Conservation (phyloP, 2,797 vertebrate genomes). For the Darevskia nairensis region DNA sequence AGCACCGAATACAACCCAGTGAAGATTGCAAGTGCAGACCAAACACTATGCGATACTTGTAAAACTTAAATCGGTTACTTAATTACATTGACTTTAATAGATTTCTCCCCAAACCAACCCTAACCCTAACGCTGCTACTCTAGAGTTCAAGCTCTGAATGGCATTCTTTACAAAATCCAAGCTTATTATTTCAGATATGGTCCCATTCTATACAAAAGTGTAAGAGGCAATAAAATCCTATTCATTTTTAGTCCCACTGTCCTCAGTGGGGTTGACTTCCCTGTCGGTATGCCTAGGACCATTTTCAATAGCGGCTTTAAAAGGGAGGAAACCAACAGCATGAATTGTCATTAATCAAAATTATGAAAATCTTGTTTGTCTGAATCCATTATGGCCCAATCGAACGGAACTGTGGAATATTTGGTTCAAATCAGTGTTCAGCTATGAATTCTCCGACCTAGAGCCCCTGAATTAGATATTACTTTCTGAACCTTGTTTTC, state of each 20-base stretch:
- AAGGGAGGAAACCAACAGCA: not conserved
- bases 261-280: too few relatives aligned
- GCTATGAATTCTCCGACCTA: not conserved
- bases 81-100: constrained; percentile 30
- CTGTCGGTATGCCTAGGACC: not conserved
- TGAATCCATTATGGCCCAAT: not conserved
- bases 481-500: not conserved
- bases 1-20: too few relatives aligned
- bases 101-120: not conserved
- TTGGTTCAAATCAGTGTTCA: not conserved
- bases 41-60: not conserved
- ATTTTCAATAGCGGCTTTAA: constrained; percentile 26
- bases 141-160: not conserved
- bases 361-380: not conserved
- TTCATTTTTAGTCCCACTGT: too few relatives aligned
- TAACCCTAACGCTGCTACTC: not conserved
- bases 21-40: too few relatives aligned
- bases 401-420: too few relatives aligned
- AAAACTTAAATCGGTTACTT: not conserved
- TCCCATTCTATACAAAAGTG: not conserved
- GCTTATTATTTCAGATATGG: constrained; percentile 1
- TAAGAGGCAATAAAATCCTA: not conserved
- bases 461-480: not conserved
- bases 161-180: not conserved
- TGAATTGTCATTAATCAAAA: not conserved